Evolutionary conservation across 2,797 vertebrate genomes (phyloP), one percentile per base, ranked within the genome.

Genomic region (Melanogrammus aeglefinus): DNA sequence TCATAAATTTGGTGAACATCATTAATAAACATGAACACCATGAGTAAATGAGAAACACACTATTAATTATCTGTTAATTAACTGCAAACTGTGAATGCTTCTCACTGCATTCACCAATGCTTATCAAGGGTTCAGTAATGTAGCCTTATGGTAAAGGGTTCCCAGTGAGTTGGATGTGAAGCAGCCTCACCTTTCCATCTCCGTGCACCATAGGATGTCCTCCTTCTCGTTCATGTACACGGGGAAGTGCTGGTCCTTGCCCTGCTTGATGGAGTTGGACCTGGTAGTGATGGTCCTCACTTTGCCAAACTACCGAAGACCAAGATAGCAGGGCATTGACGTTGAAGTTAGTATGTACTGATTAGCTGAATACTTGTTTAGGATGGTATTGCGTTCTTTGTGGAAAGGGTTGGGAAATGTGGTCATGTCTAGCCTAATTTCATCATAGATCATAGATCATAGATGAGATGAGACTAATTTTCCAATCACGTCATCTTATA

Each of bases 181-280:
- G 18, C 35, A 29, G 13, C 76, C 79, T 3, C 94, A 98, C 97
- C 97, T 96, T 90, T 99, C 97, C 96, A 99, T 98, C 94, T 99
- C 97, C 81, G 97, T 98, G 96, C 97, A 98, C 97, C 97, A 99
- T 66, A 99, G 93, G 79, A 99, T 99, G 93, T 99, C 97, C 82
- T 99, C 97, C 90, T 99, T 99, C 82, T 98, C 97, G 2, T 98
- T 99, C 97, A 99, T 99, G 94, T 91, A 97, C 89, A 99, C 97
- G 0, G 97, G 98, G 91, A 98, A 99, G 82, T 99, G 98, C 94
- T 99, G 98, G 92, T 99, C 98, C 92, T 99, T 99, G 89, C 97
- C 97, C 90, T 99, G 98, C 93, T 99, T 99, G 93, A 98, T 97
- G 89, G 98, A 99, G 86, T 99, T 99, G 78, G 98, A 99, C 93